Conservation (phyloP, 2,113 vertebrate species). For the Petrocephalus microphthalmus region DNA sequence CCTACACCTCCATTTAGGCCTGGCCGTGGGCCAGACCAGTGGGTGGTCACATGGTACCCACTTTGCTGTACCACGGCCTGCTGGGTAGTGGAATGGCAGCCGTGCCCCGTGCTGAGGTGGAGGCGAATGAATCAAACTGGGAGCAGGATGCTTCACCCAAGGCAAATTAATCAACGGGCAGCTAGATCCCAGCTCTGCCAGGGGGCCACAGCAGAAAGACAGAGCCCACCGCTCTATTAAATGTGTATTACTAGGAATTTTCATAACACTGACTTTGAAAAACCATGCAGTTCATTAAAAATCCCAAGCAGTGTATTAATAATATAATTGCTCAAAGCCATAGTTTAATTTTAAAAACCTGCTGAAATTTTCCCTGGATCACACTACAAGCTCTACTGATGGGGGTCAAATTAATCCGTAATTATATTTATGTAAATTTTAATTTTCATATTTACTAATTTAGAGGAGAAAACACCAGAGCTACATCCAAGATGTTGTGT, state of each 20-base stretch:
- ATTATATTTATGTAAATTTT: conserved; percentile 2
- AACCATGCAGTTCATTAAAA: background rate
- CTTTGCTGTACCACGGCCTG: background rate
- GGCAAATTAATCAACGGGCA: background rate
- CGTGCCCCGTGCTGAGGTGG: background rate
- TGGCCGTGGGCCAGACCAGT: background rate
- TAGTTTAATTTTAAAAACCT: background rate
- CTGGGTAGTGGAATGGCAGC: background rate
- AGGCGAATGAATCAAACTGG: background rate
- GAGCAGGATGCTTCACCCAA: background rate
- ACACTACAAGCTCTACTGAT: background rate
- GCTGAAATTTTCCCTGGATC: background rate
- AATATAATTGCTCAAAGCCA: background rate
- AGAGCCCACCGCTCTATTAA: background rate
- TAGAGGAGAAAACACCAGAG: background rate
- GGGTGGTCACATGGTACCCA: background rate
- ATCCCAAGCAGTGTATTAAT: background rate
- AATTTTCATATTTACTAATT: background rate
- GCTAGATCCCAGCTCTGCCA: background rate
- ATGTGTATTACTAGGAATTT: background rate
- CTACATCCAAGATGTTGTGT: background rate
- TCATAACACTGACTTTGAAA: background rate
- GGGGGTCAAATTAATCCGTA: background rate
- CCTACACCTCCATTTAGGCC: background rate
- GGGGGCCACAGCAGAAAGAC: background rate